Evolutionary conservation across 2,888 invertebrate species (phyloP).

Genomic region (Ophion obscuratus): DNA sequence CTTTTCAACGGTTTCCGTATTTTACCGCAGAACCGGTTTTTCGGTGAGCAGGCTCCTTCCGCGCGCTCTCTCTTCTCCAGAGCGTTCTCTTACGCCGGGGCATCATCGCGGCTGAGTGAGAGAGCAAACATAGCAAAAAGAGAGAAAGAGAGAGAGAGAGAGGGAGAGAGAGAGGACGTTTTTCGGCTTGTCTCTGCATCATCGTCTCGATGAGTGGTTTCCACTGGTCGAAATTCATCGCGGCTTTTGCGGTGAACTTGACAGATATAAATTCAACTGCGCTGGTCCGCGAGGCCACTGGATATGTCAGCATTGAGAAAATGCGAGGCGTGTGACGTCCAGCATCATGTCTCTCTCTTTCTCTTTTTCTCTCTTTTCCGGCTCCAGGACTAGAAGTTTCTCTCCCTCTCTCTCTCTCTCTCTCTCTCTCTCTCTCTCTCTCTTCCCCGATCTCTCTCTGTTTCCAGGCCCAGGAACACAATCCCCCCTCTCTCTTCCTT

Average conservation of each 20-base stretch:
- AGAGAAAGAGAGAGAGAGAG: constrained; percentile 41
- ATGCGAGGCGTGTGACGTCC: constrained; percentile 50
- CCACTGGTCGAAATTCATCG: constrained; percentile 10
- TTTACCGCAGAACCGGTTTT: constrained; percentile 71
- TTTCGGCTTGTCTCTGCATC: constrained; percentile 44
- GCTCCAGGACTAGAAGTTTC: background rate
- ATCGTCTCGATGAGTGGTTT: constrained; percentile 44
- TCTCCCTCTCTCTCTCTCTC: constrained; percentile 1
- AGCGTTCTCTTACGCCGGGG: constrained; percentile 37
- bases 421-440: background rate
- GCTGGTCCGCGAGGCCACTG: constrained; percentile 30
- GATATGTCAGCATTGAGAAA: constrained; percentile 39
- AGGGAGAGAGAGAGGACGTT: constrained; percentile 25
- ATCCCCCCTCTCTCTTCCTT: no score
- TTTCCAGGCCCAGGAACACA: background rate
- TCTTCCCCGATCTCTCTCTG: background rate
- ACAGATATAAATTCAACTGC: constrained; percentile 49
- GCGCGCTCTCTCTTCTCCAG: constrained; percentile 48
- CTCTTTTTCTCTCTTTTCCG: background rate
- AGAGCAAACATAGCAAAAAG: constrained; percentile 36
- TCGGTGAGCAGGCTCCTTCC: constrained; percentile 65
- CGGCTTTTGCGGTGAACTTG: constrained; percentile 50
- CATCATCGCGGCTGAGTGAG: constrained; percentile 30
- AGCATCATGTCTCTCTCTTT: background rate
- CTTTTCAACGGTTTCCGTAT: constrained; percentile 70